Conservation (phyloP, 2,888 invertebrate species). For the Timandra comae region DNA sequence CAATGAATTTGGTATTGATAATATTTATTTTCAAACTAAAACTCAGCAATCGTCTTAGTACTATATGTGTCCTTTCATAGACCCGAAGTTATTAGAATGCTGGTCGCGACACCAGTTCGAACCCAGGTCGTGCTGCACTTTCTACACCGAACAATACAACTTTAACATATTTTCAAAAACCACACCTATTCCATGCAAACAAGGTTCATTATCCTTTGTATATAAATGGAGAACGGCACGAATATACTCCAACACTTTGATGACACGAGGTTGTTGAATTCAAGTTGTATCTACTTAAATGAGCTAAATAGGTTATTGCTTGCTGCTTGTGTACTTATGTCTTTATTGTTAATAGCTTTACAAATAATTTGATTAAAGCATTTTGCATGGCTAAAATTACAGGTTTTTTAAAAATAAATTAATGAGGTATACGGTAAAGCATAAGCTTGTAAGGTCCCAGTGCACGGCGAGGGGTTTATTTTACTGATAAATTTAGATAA, state of each 20-base stretch:
- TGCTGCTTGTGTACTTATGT: too few relatives aligned
- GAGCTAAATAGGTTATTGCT: too few relatives aligned
- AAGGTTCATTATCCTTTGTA: constrained; percentile 25
- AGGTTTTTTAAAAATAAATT: too few relatives aligned
- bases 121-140: constrained; percentile 48
- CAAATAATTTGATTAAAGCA: too few relatives aligned
- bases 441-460: too few relatives aligned
- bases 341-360: too few relatives aligned
- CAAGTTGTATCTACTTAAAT: too few relatives aligned
- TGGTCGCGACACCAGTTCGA: constrained; percentile 27
- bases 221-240: constrained; percentile 14
- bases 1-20: neutral
- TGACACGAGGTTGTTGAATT: constrained; percentile 7
- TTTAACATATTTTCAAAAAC: constrained; percentile 19
- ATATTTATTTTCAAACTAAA: neutral
- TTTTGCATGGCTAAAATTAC: too few relatives aligned
- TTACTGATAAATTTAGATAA: too few relatives aligned
- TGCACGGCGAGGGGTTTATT: too few relatives aligned
- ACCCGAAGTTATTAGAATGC: constrained; percentile 48
- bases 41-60: neutral
- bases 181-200: constrained; percentile 22
- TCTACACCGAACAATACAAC: constrained; percentile 47
- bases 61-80: constrained; percentile 17
- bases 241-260: constrained; percentile 18
- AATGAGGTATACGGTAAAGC: too few relatives aligned